Base-by-base conservation (phyloP, 2,797 vertebrate species). In the Austrolebias charrua region DNA sequence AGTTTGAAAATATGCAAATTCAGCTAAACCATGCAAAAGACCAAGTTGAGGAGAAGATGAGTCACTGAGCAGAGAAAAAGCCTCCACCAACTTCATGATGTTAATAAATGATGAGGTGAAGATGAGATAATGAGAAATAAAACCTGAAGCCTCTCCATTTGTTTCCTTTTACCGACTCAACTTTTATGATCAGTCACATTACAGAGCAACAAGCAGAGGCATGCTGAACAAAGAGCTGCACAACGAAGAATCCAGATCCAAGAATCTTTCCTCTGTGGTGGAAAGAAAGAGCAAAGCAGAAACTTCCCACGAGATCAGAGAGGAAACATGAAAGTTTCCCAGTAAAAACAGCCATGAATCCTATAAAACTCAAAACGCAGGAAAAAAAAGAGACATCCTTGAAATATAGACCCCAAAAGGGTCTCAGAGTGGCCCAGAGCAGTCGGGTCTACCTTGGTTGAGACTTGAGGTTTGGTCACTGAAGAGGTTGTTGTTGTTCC, bases 381-480 rank as follows among this genome's bases (percentile, higher is more conserved):
- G 16, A 12, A 61, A 53, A 59, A 62, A 14, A 44, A 1, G 7
- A 61, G 55, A 1, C 54, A 48, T 51, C 49, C 43, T 54, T 16
- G 9, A 58, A 69, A 66, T 11, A 42, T 12, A 18, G 47, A 38
- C 45, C 16, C 1, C 5, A 69, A 14, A 20, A 24, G 53, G 49
- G 42, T 56, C 46, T 55, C 51, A 14, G 42, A 59, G n/a, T 1
- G 29, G 49, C 46, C 50, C 29, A 16, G 7, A 31, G 60, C 31
- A 10, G 66, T 53, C 1, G 4, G 10, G 28, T 81, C 65, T 92
- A 92, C 89, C 90, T 92, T 81, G 60, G 77, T 59, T 2, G 77
- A 24, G 47, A 64, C 55, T 85, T 75, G 84, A n/a, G 80, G 60
- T 66, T 73, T 71, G 56, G 65, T 51, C 19, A 52, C 76, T 29